Evolutionary conservation across 2,797 vertebrate genomes (phyloP), one percentile per base, ranked within the genome.

Genomic region (Myotis daubentonii): DNA sequence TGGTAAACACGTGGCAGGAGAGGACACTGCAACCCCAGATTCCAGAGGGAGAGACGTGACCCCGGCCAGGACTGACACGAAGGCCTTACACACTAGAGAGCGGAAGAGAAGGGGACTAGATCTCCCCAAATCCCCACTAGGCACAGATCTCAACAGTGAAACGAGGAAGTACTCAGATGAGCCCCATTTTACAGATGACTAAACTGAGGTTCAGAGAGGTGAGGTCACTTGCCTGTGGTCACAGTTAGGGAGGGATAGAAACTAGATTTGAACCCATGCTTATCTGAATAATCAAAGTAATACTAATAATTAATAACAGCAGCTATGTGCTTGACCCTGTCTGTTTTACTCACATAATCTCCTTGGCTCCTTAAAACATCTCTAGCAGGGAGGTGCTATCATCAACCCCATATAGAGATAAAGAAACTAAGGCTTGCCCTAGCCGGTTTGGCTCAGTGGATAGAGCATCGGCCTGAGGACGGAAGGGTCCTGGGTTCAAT

Each of bases 221-320:
- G 86, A 94, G 76, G 55, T 88, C 66, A 93, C 53, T 71, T 72
- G 89, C 71, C 87, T 4, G 33, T 79, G 78, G 70, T 89, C 94
- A 87, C 72, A 71, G 87, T 80, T 25, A n/a, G 72, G 62, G 66
- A 94, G 72, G 70, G 38, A 55, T 47, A 94, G 83, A 93, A 94
- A 93, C 80, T 60, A 25, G 62, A 78, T 20, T 11, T 84, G 95
- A 89, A 93, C 57, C 57, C 22, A 38, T 33, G 62, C 74, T 33
- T 71, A 57, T 33, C 17, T 5, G 25, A 91, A 81, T 22, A 78
- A 87, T 47, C 93, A 36, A 62, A 75, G 66, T 10, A 57, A 30
- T 38, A 53, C 13, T 30, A 66, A 78, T 8, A 5, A 82, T 16
- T 15, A 55, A 60, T 4, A 60, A 70, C 0, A 47, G 86, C 51